Evolutionary conservation across 2,113 vertebrate genomes (phyloP), one percentile per base, ranked within the genome.

Genomic region (Pelvicachromis taeniatus): DNA sequence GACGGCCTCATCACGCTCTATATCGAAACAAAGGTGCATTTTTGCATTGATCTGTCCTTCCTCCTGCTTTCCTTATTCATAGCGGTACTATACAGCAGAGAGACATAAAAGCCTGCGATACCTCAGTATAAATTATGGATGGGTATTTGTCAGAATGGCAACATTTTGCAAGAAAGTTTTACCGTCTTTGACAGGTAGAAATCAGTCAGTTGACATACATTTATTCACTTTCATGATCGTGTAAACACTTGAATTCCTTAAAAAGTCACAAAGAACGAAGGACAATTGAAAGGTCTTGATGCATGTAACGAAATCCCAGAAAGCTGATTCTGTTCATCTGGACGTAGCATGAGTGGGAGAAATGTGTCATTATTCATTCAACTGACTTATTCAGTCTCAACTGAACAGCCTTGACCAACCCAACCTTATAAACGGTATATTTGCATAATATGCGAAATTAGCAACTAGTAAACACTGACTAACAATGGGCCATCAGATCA

Each of bases 1-100:
- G 99, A 99, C 53, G 99, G 97, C 92, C 97, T 99, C 94, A 99
- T 99, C 95, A 99, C 98, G 0, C 87, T 99, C 84, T 99, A 99
- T 91, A 98, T 99, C 84, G 99, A 99, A 95, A 99, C 97, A 33
- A 99, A 98, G 95, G 94, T 95, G 56, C 33, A 6, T 40, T 40
- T 87, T 97, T 97, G 96, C 21, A 7, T 35, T 9, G 5, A n/a
- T 38, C 6, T 42, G 16, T 54, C 21, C 12, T 4, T 23, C 16
- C 14, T 6, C 2, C 70, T 75, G 17, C 70, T 52, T 52, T 52
- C 6, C 45, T 52, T 31, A 75, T 75, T 52, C n/a, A 33, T 12
- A 52, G 17, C 26, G 33, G 17, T 50, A 29, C 70, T 33, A 13
- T 75, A 33, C 45, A 52, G 26, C 26, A 52, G 45, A 75, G 61